Evolutionary conservation across 2,888 invertebrate genomes (phyloP).

Genomic region (Pristionchus mayeri): DNA sequence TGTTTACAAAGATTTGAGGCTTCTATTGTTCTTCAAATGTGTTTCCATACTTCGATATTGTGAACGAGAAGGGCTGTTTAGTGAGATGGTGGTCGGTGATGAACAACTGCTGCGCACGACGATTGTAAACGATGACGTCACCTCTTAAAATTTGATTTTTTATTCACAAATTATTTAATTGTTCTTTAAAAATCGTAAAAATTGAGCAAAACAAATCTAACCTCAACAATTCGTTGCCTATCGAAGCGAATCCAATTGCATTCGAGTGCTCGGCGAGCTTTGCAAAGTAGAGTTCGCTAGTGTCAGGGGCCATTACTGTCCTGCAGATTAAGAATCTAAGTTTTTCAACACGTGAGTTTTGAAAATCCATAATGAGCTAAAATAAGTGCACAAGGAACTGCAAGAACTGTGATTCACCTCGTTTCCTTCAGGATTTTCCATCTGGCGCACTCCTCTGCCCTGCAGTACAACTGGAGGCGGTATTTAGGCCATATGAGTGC

Average conservation of each 20-base stretch:
- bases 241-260: conserved; percentile 26
- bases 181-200: neutral
- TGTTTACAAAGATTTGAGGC: too few species aligned
- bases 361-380: too few species aligned
- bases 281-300: neutral
- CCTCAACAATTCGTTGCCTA: conserved; percentile 34
- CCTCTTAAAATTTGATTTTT: neutral
- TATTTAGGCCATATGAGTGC: conserved; percentile 31
- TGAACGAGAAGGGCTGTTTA: conserved; percentile 12
- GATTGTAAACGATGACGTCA: neutral
- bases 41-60: conserved; percentile 9
- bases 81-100: neutral
- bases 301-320: conserved; percentile 7
- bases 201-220: neutral
- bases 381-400: too few species aligned
- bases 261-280: neutral
- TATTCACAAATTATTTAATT: neutral
- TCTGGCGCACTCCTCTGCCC: neutral
- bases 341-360: too few species aligned
- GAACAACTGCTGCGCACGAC: neutral
- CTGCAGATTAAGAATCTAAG: too few species aligned
- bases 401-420: too few species aligned
- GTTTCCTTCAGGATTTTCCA: neutral
- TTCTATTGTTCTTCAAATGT: too few species aligned
- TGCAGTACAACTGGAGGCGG: conserved; percentile 24